A percentile compares a stretch with the other conserved stretches of the same genome.
These are phyloP conservation scores for Ictalurus punctatus DNA, from an alignment of 2,113 vertebrate genomes.

Conservation along the genomic window DNA sequence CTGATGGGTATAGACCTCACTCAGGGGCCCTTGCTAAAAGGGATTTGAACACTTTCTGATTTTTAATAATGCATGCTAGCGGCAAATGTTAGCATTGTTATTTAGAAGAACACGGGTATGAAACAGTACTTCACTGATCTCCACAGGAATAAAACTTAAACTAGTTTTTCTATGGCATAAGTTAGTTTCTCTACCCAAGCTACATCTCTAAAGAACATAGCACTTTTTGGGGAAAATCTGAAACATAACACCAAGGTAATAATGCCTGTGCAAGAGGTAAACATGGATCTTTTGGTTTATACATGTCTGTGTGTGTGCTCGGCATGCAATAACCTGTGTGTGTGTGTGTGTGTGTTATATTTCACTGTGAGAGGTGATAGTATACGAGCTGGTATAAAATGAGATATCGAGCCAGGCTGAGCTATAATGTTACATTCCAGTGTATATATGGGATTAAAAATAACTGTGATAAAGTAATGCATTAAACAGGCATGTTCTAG, in stretches of 20 bases:
- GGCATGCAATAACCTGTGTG: not conserved
- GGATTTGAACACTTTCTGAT: not conserved
- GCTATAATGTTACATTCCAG: conserved; percentile 26
- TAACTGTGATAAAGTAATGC: conserved; percentile 18
- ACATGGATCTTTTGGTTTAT: conserved; percentile 6
- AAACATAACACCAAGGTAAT: conserved; percentile 26
- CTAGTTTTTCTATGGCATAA: not conserved
- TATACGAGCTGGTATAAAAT: conserved; percentile 26
- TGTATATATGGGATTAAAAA: conserved; percentile 18
- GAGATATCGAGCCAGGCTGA: conserved; percentile 1
- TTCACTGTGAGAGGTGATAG: conserved; percentile 31
- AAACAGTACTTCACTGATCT: not conserved
- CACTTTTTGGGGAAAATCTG: not conserved
- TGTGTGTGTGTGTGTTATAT: conserved; percentile 5
- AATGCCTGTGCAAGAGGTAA: not conserved
- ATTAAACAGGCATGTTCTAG: not conserved
- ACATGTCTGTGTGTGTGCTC: not conserved
- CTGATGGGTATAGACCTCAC: not conserved
- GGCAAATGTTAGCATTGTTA: not conserved
- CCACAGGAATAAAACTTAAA: not conserved
- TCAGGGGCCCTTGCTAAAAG: not conserved
- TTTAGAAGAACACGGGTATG: not conserved
- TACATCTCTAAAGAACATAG: not conserved
- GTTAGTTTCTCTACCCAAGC: not conserved
- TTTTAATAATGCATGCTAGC: not conserved